Conservation (phyloP, 2,113 vertebrate genomes). For the Prionailurus viverrinus region DNA sequence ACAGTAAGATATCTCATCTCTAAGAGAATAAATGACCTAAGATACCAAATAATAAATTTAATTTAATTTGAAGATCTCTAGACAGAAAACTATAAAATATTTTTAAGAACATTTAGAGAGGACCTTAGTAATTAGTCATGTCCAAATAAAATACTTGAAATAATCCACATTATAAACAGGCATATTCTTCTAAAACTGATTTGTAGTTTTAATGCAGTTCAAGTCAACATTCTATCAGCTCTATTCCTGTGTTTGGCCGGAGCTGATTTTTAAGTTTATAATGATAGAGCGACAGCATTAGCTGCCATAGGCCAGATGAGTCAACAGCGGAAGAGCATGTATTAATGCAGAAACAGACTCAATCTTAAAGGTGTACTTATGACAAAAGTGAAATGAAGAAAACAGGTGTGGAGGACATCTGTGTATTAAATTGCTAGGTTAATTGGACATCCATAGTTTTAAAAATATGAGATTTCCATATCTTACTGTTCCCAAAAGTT, state of each 20-base stretch:
- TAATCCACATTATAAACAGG: neutral
- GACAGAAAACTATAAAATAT: neutral
- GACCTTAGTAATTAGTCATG: neutral
- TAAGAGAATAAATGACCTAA: neutral
- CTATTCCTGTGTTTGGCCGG: neutral
- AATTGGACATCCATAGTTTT: neutral
- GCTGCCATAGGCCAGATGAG: neutral
- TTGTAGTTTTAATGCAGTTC: neutral
- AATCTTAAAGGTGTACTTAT: neutral
- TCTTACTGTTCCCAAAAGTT: neutral
- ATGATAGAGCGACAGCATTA: neutral
- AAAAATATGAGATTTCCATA: neutral
- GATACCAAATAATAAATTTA: neutral
- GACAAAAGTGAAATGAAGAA: neutral
- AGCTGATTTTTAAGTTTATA: neutral
- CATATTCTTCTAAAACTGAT: neutral
- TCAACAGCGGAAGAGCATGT: neutral
- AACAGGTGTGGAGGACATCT: neutral
- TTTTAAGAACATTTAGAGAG: neutral
- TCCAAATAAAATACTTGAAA: neutral
- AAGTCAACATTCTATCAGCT: neutral
- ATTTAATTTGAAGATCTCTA: neutral
- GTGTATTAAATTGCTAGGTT: neutral
- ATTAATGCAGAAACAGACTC: neutral
- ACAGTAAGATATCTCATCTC: neutral